These are phyloP conservation scores for Diploptera punctata DNA, from an alignment of 2,888 invertebrate species.

Conservation along the genomic window DNA sequence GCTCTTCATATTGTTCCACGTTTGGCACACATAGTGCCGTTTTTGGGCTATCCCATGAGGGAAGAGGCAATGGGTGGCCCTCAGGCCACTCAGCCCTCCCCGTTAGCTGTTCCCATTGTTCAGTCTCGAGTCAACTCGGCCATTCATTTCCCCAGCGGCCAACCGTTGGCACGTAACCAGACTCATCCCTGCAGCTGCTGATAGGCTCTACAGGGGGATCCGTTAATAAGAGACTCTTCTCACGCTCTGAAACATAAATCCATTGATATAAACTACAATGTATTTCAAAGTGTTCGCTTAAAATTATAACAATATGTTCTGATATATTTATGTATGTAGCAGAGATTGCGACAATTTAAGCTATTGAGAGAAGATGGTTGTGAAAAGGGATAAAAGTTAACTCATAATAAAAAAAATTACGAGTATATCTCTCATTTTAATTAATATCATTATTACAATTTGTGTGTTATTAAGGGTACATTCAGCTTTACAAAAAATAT, in stretches of 20 bases:
- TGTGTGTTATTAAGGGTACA: too few species aligned
- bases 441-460: too few species aligned
- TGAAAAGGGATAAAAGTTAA: too few species aligned
- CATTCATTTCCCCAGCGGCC: slow-evolving; percentile 93
- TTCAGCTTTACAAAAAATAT: too few species aligned
- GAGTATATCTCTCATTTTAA: too few species aligned
- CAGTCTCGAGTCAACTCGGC: slow-evolving; percentile 95
- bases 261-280: too few species aligned
- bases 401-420: too few species aligned
- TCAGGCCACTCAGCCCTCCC: slow-evolving; percentile 65
- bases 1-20: slow-evolving; percentile 75
- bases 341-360: too few species aligned
- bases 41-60: slow-evolving; percentile 66
- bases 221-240: slow-evolving; percentile 52
- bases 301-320: too few species aligned
- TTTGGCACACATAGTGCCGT: slow-evolving; percentile 49
- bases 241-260: slow-evolving; percentile 45
- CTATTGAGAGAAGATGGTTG: too few species aligned
- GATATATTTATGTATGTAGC: too few species aligned
- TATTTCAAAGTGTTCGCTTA: too few species aligned
- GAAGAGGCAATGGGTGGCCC: slow-evolving; percentile 76
- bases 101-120: slow-evolving; percentile 47
- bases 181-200: slow-evolving; percentile 62
- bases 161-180: slow-evolving; percentile 76
- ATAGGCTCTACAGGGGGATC: slow-evolving; percentile 58